phyloP scores from a whole-genome alignment of 2,888 invertebrate species.

The Cynaeus angustus region DNA sequence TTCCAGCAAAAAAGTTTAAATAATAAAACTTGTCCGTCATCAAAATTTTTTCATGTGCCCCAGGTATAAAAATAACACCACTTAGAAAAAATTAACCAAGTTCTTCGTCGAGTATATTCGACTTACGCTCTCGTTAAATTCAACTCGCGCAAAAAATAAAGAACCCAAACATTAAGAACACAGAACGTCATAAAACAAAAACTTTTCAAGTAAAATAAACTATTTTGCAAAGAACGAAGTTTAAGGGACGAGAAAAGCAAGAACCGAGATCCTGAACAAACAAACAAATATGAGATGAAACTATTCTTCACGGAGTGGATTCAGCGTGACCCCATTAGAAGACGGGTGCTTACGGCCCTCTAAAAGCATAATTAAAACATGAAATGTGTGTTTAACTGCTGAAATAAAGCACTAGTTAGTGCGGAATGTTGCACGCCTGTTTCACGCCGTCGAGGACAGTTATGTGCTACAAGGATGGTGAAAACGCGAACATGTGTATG shows the following conservation, averaged over 20 bases:
- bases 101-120: background rate
- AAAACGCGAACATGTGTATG: conserved; percentile 38
- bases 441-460: conserved; percentile 41
- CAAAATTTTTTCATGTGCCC: conserved; percentile 16
- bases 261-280: conserved; percentile 51
- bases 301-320: conserved; percentile 59
- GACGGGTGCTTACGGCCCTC: conserved; percentile 60
- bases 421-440: conserved; percentile 41
- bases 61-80: conserved; percentile 26
- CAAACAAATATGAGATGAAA: conserved; percentile 62
- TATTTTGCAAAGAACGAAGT: conserved; percentile 56
- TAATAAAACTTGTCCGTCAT: conserved; percentile 36
- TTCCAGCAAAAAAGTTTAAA: conserved; percentile 37
- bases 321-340: conserved; percentile 63
- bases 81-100: conserved; percentile 17
- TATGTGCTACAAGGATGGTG: conserved; percentile 29
- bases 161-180: conserved; percentile 56
- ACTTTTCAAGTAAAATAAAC: conserved; percentile 58
- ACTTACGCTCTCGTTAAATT: conserved; percentile 46
- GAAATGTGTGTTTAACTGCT: conserved; percentile 68
- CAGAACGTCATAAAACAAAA: conserved; percentile 59
- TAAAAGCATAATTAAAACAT: conserved; percentile 70
- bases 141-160: conserved; percentile 37
- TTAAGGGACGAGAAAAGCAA: conserved; percentile 47
- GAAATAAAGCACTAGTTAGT: conserved; percentile 65